Conservation (phyloP, 1,140 invertebrate genomes). For the Drosophila fuyamai region DNA sequence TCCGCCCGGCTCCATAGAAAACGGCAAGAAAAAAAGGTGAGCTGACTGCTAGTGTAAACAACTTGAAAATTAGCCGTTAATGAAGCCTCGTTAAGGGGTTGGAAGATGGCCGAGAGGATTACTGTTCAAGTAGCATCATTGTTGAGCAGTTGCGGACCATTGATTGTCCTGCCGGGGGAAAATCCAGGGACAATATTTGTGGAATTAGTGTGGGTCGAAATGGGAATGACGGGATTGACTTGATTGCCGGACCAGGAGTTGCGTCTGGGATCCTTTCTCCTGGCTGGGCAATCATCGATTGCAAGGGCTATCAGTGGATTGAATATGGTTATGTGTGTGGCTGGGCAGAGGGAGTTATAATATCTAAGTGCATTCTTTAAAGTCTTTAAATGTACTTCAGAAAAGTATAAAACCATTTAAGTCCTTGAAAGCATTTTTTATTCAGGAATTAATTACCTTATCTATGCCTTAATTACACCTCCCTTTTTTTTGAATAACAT, state of each 20-base stretch:
- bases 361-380: not conserved
- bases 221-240: slow-evolving; percentile 27
- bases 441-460: too few species aligned
- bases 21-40: slow-evolving; percentile 43
- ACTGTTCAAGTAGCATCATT: slow-evolving; percentile 36
- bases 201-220: slow-evolving; percentile 64
- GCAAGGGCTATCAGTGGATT: slow-evolving; percentile 12
- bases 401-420: too few species aligned
- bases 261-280: slow-evolving; percentile 14
- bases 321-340: not conserved
- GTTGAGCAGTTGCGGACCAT: slow-evolving; percentile 32
- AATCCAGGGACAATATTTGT: slow-evolving; percentile 66
- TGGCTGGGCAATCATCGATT: slow-evolving; percentile 15
- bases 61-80: slow-evolving; percentile 80
- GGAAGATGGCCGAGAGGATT: slow-evolving; percentile 39
- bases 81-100: slow-evolving; percentile 72
- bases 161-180: slow-evolving; percentile 57
- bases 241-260: slow-evolving; percentile 32
- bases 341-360: not conserved
- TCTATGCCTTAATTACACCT: too few species aligned
- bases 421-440: too few species aligned
- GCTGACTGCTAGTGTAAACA: slow-evolving; percentile 69
- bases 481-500: too few species aligned
- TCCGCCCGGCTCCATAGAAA: slow-evolving; percentile 32
- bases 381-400: not conserved